Conservation (phyloP, 1,140 invertebrate genomes). For the Chymomyza costata region DNA sequence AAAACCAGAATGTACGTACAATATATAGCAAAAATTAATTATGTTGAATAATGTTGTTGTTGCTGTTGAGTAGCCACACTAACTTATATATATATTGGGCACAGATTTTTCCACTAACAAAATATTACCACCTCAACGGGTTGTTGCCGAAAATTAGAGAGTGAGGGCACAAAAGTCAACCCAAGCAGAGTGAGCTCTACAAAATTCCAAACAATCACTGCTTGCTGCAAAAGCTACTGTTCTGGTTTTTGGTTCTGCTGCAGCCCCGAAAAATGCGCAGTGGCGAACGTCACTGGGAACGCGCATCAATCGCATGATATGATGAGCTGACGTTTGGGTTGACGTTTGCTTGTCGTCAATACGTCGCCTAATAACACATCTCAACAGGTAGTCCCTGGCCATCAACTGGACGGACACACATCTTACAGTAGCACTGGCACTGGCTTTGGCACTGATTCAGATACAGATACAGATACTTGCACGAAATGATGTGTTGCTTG, state of each 20-base stretch:
- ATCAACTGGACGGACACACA: conserved; percentile 43
- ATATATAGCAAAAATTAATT: neutral
- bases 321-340: conserved; percentile 71
- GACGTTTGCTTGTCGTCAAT: conserved; percentile 73
- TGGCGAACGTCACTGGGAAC: conserved; percentile 7
- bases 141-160: neutral
- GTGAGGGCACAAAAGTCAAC: neutral
- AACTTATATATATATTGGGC: conserved; percentile 3
- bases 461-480: conserved; percentile 21
- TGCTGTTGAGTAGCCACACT: neutral
- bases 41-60: too few relatives aligned
- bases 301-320: conserved; percentile 72
- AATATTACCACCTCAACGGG: conserved; percentile 51
- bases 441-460: conserved; percentile 35
- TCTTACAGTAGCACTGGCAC: conserved; percentile 9
- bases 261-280: conserved; percentile 32
- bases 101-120: conserved; percentile 48
- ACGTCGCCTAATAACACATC: conserved; percentile 72
- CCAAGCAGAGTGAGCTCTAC: conserved; percentile 22
- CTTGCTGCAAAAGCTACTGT: conserved; percentile 48
- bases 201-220: conserved; percentile 42
- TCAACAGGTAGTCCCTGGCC: conserved; percentile 68
- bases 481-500: neutral
- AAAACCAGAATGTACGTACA: neutral
- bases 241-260: too few relatives aligned